phyloP scores from a whole-genome alignment of 1,140 invertebrate species.

The Amyelois transitella region DNA sequence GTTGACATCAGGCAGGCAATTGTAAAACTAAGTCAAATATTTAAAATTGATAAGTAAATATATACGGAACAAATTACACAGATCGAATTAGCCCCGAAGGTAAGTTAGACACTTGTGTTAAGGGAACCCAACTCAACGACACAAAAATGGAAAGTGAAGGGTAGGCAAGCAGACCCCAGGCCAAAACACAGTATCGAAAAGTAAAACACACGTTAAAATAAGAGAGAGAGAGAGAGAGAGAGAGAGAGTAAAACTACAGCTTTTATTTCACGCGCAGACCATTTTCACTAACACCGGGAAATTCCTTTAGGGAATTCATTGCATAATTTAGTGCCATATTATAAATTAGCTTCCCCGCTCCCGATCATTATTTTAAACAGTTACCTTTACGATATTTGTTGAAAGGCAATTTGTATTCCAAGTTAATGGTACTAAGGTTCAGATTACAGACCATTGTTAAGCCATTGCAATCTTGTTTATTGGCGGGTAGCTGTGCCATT shows the following conservation, averaged over 20 bases:
- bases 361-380: constrained; percentile 26
- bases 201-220: neutral
- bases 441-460: constrained; percentile 13
- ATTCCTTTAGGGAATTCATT: constrained; percentile 32
- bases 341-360: constrained; percentile 26
- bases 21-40: too few relatives aligned
- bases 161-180: too few relatives aligned
- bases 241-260: neutral
- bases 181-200: too few relatives aligned
- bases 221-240: neutral
- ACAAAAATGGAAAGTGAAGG: too few relatives aligned
- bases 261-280: constrained; percentile 19
- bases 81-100: too few relatives aligned
- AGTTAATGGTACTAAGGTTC: constrained; percentile 17
- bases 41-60: too few relatives aligned
- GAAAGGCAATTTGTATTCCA: constrained; percentile 30
- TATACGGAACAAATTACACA: too few relatives aligned
- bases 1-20: too few relatives aligned
- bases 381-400: constrained; percentile 22
- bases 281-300: constrained; percentile 23
- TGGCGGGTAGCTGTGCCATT: neutral
- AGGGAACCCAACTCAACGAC: too few relatives aligned
- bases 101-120: too few relatives aligned
- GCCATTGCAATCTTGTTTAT: constrained; percentile 8
- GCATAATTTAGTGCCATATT: constrained; percentile 36